These are phyloP conservation scores for Siniperca chuatsi DNA, from an alignment of 2,113 vertebrate species.

Conservation along the genomic window DNA sequence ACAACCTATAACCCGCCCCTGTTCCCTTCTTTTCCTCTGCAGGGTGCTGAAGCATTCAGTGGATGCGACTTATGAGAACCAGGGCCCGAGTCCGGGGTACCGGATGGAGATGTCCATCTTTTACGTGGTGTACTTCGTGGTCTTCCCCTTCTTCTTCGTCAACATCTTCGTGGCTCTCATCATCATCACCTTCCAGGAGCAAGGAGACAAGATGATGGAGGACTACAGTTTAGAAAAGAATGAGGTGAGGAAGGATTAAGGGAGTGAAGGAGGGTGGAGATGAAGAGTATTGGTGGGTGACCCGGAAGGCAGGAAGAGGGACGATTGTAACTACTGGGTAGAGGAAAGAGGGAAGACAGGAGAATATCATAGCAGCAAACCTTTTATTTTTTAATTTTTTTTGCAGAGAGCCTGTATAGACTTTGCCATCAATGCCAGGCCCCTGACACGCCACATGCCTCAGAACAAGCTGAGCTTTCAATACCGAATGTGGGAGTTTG, in stretches of 20 bases:
- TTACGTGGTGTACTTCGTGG: slow-evolving; percentile 98
- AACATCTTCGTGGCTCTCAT: slow-evolving; percentile 99
- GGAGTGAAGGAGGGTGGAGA: not conserved
- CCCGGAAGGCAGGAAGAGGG: not conserved
- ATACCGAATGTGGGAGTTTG: slow-evolving; percentile 98
- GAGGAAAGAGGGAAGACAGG: not conserved
- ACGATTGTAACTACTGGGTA: not conserved
- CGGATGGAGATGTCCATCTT: slow-evolving; percentile 99
- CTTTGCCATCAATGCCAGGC: slow-evolving; percentile 96
- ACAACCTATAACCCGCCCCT: not conserved
- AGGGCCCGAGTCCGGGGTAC: slow-evolving; percentile 96
- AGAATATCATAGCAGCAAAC: not conserved
- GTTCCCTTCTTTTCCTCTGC: slow-evolving; percentile 43
- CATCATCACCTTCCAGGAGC: slow-evolving; percentile 99
- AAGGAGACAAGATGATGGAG: slow-evolving; percentile 99
- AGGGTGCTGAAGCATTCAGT: slow-evolving; percentile 98
- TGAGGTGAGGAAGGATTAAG: slow-evolving; percentile 84
- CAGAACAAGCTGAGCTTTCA: slow-evolving; percentile 97
- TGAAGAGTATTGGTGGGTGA: not conserved
- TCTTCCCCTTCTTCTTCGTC: slow-evolving; percentile 99
- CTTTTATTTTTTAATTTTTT: slow-evolving; percentile 23
- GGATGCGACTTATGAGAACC: slow-evolving; percentile 98
- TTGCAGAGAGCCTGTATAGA: slow-evolving; percentile 95
- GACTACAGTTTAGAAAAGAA: slow-evolving; percentile 99
- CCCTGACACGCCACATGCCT: slow-evolving; percentile 96